phyloP scores from a whole-genome alignment of 37 sponge, comb jelly and placozoan genomes.

The Chondrilla cf. caribensis region DNA sequence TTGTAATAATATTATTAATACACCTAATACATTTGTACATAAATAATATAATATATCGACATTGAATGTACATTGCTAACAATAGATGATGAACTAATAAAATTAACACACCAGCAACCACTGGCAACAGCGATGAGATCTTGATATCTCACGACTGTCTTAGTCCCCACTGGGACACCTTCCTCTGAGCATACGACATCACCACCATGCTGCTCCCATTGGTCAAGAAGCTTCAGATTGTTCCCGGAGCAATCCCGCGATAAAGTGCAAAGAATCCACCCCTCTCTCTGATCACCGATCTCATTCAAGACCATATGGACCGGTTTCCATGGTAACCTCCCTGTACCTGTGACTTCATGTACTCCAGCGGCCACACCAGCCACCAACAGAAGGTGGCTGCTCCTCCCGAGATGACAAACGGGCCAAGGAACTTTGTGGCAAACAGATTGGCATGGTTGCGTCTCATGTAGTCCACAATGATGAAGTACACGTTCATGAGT shows the following conservation, averaged over 20 bases:
- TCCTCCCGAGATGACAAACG: constrained; percentile 86
- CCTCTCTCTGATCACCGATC: constrained; percentile 61
- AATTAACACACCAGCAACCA: too few species aligned
- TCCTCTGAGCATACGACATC: constrained; percentile 90
- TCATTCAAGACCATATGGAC: constrained; percentile 61
- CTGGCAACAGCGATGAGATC: too few species aligned
- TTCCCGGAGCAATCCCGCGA: constrained; percentile 94
- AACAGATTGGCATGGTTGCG: constrained; percentile 74
- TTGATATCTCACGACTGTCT: too few species aligned
- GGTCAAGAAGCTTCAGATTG: constrained; percentile 91
- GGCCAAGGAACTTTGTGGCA: constrained; percentile 68
- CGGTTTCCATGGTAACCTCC: constrained; percentile 72
- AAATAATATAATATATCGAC: too few species aligned
- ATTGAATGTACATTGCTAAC: too few species aligned
- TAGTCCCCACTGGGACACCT: constrained; percentile 83
- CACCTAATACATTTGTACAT: too few species aligned
- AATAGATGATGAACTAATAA: too few species aligned
- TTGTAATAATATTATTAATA: too few species aligned
- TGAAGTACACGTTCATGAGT: constrained; percentile 90
- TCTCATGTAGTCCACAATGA: constrained; percentile 82
- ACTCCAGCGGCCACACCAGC: constrained; percentile 99
- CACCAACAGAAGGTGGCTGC: constrained; percentile 97
- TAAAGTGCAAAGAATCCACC: constrained; percentile 89
- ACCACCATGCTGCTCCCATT: constrained; percentile 98
- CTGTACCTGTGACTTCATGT: constrained; percentile 98